These are phyloP conservation scores for Diabrotica balteata DNA, from an alignment of 2,888 invertebrate genomes.

Conservation along the genomic window DNA sequence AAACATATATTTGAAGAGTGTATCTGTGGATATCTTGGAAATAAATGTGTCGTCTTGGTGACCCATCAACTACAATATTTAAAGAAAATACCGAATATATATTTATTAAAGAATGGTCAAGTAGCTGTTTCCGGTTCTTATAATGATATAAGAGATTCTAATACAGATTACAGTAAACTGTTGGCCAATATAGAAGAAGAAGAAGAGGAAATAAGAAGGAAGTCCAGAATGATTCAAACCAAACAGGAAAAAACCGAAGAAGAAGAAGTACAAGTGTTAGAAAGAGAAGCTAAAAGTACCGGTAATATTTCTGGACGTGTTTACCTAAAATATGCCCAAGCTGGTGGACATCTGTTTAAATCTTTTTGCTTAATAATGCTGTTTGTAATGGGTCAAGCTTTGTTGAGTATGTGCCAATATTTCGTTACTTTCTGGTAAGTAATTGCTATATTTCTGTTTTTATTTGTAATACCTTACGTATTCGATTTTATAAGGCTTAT, in stretches of 20 bases:
- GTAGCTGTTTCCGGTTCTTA: slow-evolving; percentile 70
- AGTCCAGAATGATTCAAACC: slow-evolving; percentile 14
- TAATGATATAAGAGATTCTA: slow-evolving; percentile 72
- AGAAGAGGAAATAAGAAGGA: slow-evolving; percentile 61
- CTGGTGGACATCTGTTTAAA: slow-evolving; percentile 70
- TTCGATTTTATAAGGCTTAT: no score
- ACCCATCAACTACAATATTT: slow-evolving; percentile 77
- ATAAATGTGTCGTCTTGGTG: slow-evolving; percentile 75
- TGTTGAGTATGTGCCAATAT: slow-evolving; percentile 79
- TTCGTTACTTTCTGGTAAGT: slow-evolving; percentile 79
- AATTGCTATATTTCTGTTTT: no score
- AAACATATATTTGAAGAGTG: slow-evolving; percentile 85
- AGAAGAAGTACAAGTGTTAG: slow-evolving; percentile 46
- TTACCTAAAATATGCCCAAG: slow-evolving; percentile 74
- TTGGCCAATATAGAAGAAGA: slow-evolving; percentile 56
- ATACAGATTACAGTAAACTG: slow-evolving; percentile 73
- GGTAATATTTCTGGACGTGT: slow-evolving; percentile 64
- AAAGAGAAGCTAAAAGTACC: slow-evolving; percentile 67
- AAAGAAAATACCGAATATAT: slow-evolving; percentile 63
- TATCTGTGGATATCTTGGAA: slow-evolving; percentile 67
- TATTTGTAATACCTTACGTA: no score
- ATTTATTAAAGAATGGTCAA: slow-evolving; percentile 65
- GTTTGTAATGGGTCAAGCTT: slow-evolving; percentile 40
- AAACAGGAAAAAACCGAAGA: slow-evolving; percentile 60
- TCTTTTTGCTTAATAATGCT: slow-evolving; percentile 62